Evolutionary conservation across 2,888 invertebrate genomes (phyloP), one percentile per base, ranked within the genome.

Genomic region (Pristionchus mayeri): DNA sequence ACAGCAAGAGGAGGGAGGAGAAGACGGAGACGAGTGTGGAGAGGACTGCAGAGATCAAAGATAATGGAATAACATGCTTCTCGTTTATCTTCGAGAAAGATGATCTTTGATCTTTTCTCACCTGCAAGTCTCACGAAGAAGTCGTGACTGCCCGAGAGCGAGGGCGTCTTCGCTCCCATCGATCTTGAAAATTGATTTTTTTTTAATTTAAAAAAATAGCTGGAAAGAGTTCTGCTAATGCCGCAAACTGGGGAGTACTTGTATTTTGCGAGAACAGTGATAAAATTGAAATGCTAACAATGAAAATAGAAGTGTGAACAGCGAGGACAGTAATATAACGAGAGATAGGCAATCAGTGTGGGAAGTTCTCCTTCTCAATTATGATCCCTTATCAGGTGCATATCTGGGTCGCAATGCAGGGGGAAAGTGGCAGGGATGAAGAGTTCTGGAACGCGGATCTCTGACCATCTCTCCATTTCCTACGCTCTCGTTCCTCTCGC

Each of bases 81-180:
- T 21, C 24, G 4, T 34, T 34, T 9, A 7, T 30, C 16, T 24
- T 60, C 27, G 27, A 60, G 27, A 30, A n/a, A 0, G 9, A 1
- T 1, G 16, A 27, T 9, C 16, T 60, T 30, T 1, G 18, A 63
- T 18, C 27, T 63, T 24, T 0, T 3, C 44, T 40, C 13, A 76
- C 76, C 50, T 24, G 76, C 48, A 3, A 76, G 48, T 13, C 37
- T 16, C 48, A 48, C 16, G 48, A n/a, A 76, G 76, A 76, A 76
- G 4, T 76, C 76, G 48, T 76, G 76, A 27, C 48, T 76, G 24
- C 76, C 76, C 48, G 76, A 24, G 27, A 76, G 48, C 24, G 48
- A 48, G 48, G 50, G 48, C 0, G 44, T 13, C n/a, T 76, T 50
- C 0, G 44, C 40, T n/a, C 48, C 48, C 76, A 67, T 67, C n/a